phyloP scores from a whole-genome alignment of 1,140 invertebrate species.

The Drosophila malerkotliana region DNA sequence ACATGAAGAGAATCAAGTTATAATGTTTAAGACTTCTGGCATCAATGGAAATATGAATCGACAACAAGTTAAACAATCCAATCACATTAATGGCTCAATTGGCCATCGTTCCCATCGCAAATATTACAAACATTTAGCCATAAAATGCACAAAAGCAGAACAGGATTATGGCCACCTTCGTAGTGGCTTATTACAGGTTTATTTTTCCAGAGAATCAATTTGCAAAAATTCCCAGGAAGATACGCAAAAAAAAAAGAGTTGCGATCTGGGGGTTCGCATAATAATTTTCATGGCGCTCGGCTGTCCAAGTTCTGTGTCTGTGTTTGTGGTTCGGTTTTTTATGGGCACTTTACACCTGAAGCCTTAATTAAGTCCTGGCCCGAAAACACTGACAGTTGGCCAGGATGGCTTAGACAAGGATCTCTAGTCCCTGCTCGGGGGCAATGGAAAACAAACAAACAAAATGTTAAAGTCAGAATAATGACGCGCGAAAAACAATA shows the following conservation, averaged over 20 bases:
- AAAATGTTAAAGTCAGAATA: slow-evolving; percentile 70
- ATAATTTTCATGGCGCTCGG: slow-evolving; percentile 24
- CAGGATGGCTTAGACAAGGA: slow-evolving; percentile 37
- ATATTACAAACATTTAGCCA: slow-evolving; percentile 17
- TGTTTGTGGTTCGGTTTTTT: slow-evolving; percentile 45
- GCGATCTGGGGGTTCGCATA: slow-evolving; percentile 61
- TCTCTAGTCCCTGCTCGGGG: slow-evolving; percentile 8
- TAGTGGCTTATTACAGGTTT: slow-evolving; percentile 44
- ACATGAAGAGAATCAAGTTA: background rate
- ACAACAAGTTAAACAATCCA: background rate
- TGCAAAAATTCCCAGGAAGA: slow-evolving; percentile 36
- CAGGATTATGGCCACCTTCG: slow-evolving; percentile 2
- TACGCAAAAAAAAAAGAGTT: background rate
- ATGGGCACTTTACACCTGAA: slow-evolving; percentile 74
- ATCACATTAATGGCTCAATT: background rate
- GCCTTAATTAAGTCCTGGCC: slow-evolving; percentile 67
- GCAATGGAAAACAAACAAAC: slow-evolving; percentile 62
- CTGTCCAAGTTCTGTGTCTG: slow-evolving; percentile 6
- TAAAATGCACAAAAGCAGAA: slow-evolving; percentile 24
- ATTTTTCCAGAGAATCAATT: slow-evolving; percentile 70
- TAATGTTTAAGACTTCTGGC: slow-evolving; percentile 1
- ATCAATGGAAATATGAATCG: background rate
- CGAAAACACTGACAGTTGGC: slow-evolving; percentile 58
- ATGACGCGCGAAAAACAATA: slow-evolving; percentile 79
- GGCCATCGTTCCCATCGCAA: slow-evolving; percentile 8